These are phyloP conservation scores for Anser brachyrhynchus DNA, from an alignment of 2,113 vertebrate species.

Conservation along the genomic window DNA sequence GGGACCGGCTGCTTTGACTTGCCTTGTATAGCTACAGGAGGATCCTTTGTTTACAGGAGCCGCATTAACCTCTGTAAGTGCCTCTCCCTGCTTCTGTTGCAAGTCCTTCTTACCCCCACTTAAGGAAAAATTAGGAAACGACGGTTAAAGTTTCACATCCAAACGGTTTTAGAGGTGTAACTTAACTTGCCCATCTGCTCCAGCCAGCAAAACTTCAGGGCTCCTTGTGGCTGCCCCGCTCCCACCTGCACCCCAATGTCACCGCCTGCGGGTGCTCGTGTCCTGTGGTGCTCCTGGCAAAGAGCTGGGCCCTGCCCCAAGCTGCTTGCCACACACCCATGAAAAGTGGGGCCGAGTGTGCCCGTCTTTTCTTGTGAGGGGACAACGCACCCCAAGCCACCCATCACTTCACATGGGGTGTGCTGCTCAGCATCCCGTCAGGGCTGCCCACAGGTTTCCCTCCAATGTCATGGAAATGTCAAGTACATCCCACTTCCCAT, in stretches of 20 bases:
- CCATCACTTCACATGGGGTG: rapidly evolving
- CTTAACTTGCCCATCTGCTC: neutral
- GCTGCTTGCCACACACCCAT: rapidly evolving
- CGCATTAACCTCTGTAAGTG: neutral
- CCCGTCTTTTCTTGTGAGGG: rapidly evolving
- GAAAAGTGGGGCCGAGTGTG: rapidly evolving
- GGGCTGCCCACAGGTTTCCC: neutral
- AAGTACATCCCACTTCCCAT: neutral
- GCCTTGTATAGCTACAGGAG: neutral
- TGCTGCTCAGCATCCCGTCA: rapidly evolving
- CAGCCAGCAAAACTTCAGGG: rapidly evolving
- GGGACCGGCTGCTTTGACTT: neutral
- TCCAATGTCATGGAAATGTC: neutral
- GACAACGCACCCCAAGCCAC: rapidly evolving
- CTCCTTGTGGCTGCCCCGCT: rapidly evolving
- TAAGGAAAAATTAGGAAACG: neutral
- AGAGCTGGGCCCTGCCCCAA: neutral
- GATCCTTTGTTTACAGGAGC: conserved; percentile 29
- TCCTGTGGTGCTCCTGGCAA: rapidly evolving
- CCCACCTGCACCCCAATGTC: neutral
- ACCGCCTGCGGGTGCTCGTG: rapidly evolving
- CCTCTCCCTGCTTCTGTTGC: neutral
- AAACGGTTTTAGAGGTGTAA: rapidly evolving
- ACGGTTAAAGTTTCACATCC: neutral
- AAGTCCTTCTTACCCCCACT: neutral